Evolutionary conservation across 2,113 vertebrate species (phyloP), one percentile per base, ranked within the genome.

Genomic region (Podocnemis expansa): DNA sequence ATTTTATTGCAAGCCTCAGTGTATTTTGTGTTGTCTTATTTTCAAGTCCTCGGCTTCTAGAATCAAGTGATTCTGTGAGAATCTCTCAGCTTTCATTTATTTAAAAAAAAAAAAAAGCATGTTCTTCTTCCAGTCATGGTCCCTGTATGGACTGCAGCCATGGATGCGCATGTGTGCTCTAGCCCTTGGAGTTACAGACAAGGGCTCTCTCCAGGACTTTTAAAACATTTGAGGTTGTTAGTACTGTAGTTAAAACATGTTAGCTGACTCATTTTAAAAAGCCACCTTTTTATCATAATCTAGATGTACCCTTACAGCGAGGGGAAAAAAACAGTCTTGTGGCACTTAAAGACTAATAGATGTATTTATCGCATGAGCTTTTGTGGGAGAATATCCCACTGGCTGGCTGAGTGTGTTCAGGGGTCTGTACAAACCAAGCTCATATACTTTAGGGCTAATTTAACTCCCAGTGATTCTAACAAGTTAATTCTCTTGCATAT

Each of bases 261-360:
- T 82, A 80, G 43, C 25, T 31, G 78, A 81, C 51, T 78, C 27
- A 16, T 83, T 94, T 70, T 93, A 80, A 89, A 94, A 34, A 45
- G 45, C 63, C 75, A n/a, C 34, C 49, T 95, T 87, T n/a, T 96
- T 91, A 34, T 76, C 87, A 10, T 84, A 87, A 86, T 84, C 82
- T 79, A 90, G 92, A 94, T n/a, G 2, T 91, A 76, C 45, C 94
- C 93, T 93, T 54, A 45, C 52, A 70, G 75, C 79, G 14, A 7
- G 38, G 24, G n/a, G n/a, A n/a, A n/a, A n/a, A n/a, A n/a, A n/a
- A n/a, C n/a, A n/a, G n/a, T n/a, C n/a, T n/a, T n/a, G n/a, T n/a
- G n/a, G n/a, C n/a, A n/a, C n/a, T n/a, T n/a, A n/a, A n/a, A n/a
- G n/a, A n/a, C n/a, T n/a, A n/a, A n/a, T n/a, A n/a, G n/a, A n/a